Percentiles rank a stretch among this genome's conserved stretches.
Evolutionary conservation across 2,888 invertebrate species (phyloP).

Genomic region (Hirtodrosophila alboralis): DNA sequence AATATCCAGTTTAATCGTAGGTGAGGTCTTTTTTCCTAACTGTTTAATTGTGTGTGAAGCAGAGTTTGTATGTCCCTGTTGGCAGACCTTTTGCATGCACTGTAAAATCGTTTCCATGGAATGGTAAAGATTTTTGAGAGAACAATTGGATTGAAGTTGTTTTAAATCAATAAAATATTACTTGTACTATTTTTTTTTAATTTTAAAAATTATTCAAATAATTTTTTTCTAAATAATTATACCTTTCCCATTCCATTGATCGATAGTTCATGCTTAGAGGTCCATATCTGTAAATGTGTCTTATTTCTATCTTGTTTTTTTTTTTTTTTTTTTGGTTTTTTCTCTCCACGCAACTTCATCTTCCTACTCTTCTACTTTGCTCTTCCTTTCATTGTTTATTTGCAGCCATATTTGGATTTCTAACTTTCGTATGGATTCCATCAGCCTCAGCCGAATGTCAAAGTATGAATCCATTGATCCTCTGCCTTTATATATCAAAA

Average conservation of each 20-base stretch:
- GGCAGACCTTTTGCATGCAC: slow-evolving; percentile 15
- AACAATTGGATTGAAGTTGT: too few species aligned
- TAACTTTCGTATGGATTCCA: slow-evolving; percentile 84
- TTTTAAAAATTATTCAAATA: too few species aligned
- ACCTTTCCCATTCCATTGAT: slow-evolving; percentile 18
- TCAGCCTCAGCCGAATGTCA: slow-evolving; percentile 86
- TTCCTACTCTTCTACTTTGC: slow-evolving; percentile 74
- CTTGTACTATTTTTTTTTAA: neutral
- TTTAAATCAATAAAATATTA: too few species aligned
- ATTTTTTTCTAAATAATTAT: neutral
- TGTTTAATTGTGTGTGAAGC: slow-evolving; percentile 33
- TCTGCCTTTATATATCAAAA: slow-evolving; percentile 56
- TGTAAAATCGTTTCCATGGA: slow-evolving; percentile 14
- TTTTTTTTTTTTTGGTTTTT: too few species aligned
- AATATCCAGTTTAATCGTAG: slow-evolving; percentile 33
- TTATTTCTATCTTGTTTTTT: slow-evolving; percentile 25
- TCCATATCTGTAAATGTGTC: slow-evolving; percentile 28
- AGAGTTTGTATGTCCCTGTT: slow-evolving; percentile 30
- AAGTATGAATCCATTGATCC: slow-evolving; percentile 85
- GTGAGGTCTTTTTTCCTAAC: slow-evolving; percentile 22
- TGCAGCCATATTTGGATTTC: slow-evolving; percentile 84
- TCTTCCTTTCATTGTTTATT: slow-evolving; percentile 80
- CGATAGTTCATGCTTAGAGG: slow-evolving; percentile 13
- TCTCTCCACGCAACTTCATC: slow-evolving; percentile 61
- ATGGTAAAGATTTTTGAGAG: slow-evolving; percentile 2